Evolutionary conservation across 2,113 vertebrate genomes (phyloP).

Genomic region (Hemiprocne comata): DNA sequence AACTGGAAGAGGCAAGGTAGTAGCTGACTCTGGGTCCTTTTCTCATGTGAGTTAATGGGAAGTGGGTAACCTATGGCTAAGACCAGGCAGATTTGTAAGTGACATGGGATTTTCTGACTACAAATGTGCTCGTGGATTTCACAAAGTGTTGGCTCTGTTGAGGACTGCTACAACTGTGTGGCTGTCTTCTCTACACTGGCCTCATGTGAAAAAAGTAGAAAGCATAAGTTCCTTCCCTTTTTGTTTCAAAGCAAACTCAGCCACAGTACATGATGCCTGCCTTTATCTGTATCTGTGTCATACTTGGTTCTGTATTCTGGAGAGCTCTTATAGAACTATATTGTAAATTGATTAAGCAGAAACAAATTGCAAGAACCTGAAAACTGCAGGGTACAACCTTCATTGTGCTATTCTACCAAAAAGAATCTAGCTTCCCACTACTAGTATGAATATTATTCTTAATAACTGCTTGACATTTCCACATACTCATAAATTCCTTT

Average conservation of each 20-base stretch:
- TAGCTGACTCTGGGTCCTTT: neutral
- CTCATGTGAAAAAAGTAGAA: neutral
- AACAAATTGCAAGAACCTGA: neutral
- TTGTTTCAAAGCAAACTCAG: neutral
- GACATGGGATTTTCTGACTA: neutral
- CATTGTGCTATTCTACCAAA: neutral
- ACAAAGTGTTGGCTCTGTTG: neutral
- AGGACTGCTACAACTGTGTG: neutral
- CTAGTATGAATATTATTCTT: neutral
- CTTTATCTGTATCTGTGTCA: neutral
- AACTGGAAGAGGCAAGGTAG: neutral
- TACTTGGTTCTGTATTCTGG: neutral
- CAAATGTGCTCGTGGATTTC: neutral
- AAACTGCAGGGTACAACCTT: neutral
- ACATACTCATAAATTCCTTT: neutral
- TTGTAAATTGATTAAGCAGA: neutral
- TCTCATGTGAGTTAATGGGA: neutral
- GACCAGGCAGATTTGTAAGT: neutral
- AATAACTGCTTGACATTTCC: neutral
- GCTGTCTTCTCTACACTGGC: neutral
- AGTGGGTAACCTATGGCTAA: neutral
- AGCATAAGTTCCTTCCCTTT: neutral
- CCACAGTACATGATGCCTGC: neutral
- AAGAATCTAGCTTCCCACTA: neutral
- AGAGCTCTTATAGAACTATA: neutral